A percentile compares a stretch with the other conserved stretches of the same genome.
Conservation (phyloP, 2,797 vertebrate genomes). For the Calcarius lapponicus region DNA sequence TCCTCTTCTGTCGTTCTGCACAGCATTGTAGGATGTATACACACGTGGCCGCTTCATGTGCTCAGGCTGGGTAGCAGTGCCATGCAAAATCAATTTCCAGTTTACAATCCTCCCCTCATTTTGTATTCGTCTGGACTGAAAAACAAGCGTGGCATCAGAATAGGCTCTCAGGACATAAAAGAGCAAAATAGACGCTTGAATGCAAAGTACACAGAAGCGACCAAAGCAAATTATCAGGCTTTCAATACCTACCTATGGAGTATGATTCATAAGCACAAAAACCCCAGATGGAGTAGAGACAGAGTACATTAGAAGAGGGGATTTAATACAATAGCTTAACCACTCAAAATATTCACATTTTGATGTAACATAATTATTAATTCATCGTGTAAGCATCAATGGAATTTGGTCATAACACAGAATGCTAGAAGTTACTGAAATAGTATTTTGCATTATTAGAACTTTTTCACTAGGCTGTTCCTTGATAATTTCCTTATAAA, state of each 20-base stretch:
- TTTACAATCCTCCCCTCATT: slow-evolving; percentile 94
- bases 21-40: slow-evolving; percentile 93
- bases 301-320: background rate
- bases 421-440: background rate
- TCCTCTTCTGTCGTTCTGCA: slow-evolving; percentile 95
- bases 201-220: background rate
- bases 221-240: background rate
- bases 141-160: background rate
- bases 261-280: background rate
- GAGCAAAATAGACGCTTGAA: background rate
- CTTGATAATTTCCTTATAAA: background rate
- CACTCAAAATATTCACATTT: background rate
- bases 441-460: background rate
- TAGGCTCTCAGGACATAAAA: background rate
- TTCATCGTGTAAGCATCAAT: background rate
- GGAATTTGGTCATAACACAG: background rate
- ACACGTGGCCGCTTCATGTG: slow-evolving; percentile 90
- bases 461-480: background rate
- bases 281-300: background rate
- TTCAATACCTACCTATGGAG: background rate
- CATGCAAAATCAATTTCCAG: slow-evolving; percentile 96
- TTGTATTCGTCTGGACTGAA: slow-evolving; percentile 90
- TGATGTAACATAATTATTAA: background rate
- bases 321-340: background rate
- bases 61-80: slow-evolving; percentile 88